Evolutionary conservation across 2,888 invertebrate species (phyloP).

Genomic region (Agriotes lineatus): DNA sequence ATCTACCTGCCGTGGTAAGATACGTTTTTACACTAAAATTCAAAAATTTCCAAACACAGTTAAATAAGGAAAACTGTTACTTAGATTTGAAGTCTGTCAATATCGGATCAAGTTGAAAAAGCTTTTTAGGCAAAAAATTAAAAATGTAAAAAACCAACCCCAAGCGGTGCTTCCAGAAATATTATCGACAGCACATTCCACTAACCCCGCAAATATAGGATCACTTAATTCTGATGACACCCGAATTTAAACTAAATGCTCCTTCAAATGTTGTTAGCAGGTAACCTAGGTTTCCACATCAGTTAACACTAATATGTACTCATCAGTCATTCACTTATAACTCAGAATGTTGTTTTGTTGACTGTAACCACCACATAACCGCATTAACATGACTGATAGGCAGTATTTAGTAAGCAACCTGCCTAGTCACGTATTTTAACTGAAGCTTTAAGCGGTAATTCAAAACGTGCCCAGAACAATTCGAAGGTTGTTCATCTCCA

Average conservation of each 20-base stretch:
- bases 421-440: slow-evolving; percentile 4
- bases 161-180: no score
- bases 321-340: slow-evolving; percentile 17
- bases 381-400: not conserved
- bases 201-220: no score
- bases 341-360: slow-evolving; percentile 6
- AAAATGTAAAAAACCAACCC: no score
- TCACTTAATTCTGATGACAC: not conserved
- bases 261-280: not conserved
- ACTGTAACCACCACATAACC: not conserved
- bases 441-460: not conserved
- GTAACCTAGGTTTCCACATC: slow-evolving; percentile 21
- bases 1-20: no score
- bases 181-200: no score
- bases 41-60: no score
- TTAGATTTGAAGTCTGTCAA: no score
- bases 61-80: no score
- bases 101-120: no score
- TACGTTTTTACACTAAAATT: no score
- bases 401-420: not conserved
- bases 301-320: not conserved
- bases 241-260: not conserved
- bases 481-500: not conserved
- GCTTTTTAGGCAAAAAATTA: no score
- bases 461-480: slow-evolving; percentile 1